These are phyloP conservation scores for Fregata magnificens DNA, from an alignment of 2,113 vertebrate genomes.

Conservation along the genomic window DNA sequence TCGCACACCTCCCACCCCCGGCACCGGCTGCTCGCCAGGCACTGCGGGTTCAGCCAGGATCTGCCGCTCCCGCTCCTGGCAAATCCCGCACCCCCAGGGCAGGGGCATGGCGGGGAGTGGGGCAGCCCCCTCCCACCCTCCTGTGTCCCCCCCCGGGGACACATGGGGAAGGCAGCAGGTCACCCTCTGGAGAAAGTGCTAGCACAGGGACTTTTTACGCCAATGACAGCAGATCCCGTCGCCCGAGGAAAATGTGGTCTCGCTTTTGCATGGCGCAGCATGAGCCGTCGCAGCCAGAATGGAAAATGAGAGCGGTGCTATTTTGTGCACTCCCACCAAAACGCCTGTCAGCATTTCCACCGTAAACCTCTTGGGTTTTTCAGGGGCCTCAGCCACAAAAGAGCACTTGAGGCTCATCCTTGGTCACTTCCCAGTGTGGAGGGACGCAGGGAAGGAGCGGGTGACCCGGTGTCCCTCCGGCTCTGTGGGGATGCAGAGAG, in stretches of 20 bases:
- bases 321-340: not conserved
- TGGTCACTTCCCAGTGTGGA: rapidly evolving
- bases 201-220: not conserved
- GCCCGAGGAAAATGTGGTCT: not conserved
- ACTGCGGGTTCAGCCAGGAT: not conserved
- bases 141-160: not conserved
- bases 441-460: not conserved
- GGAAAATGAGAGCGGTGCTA: not conserved
- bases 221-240: not conserved
- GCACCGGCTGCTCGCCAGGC: not conserved
- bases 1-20: not conserved
- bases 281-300: not conserved
- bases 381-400: not conserved
- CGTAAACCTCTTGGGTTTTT: not conserved
- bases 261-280: not conserved
- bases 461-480: not conserved
- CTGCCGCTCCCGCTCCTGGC: not conserved
- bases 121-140: not conserved
- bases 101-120: not conserved
- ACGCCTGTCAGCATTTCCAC: not conserved
- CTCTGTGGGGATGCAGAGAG: not conserved
- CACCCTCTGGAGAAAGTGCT: not conserved
- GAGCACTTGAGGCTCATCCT: rapidly evolving
- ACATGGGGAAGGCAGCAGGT: not conserved
- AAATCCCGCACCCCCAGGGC: not conserved